Base-by-base conservation (phyloP, 37 sponge, comb jelly and placozoan species). In the Halichondria panicea region DNA sequence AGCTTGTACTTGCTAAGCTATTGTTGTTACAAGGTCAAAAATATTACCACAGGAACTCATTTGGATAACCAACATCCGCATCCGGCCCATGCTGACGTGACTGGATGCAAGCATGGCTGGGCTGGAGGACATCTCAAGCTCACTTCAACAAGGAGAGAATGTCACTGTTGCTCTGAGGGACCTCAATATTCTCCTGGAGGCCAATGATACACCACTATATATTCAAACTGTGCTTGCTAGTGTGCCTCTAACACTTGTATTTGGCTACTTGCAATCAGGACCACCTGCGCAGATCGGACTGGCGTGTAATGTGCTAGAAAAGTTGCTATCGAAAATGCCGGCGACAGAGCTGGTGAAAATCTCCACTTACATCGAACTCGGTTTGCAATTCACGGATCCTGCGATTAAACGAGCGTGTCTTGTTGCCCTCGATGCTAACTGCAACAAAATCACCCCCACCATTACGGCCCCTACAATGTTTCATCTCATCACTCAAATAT, bases 401-500 rank as follows among this genome's bases (percentile, higher is more conserved):
- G 30, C 18, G 5, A 79, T 91, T 27, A 70, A 50, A 3, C 44
- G 54, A 41, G 44, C 74, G 28, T 82, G 82, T 40, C 59, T 91
- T 4, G 40, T 55, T 24, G 59, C 60, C 2, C 13, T 90, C 3
- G 39, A 41, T 2, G 43, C 46, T 9, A 60, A 55, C 56, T 62
- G 32, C 40, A n/a, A 31, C 12, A 68, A 63, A 15, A 42, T 44
- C 4, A 22, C 28, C 1, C 38, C 40, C 1, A 38, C 82, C 48
- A 50, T 86, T 18, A 27, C 50, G 52, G 72, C 77, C 30, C 79
- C 78, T 6, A 91, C 91, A 3, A 77, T 85, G 74, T 67, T 86
- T 38, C 91, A 91, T 43, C 66, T 91, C 2, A 52, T 91, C 8
- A 82, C 83, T 0, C 87, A 82, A 63, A 32, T 78, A 18, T 9